Conservation (phyloP, 2,113 vertebrate species). For the Daubentonia madagascariensis region DNA sequence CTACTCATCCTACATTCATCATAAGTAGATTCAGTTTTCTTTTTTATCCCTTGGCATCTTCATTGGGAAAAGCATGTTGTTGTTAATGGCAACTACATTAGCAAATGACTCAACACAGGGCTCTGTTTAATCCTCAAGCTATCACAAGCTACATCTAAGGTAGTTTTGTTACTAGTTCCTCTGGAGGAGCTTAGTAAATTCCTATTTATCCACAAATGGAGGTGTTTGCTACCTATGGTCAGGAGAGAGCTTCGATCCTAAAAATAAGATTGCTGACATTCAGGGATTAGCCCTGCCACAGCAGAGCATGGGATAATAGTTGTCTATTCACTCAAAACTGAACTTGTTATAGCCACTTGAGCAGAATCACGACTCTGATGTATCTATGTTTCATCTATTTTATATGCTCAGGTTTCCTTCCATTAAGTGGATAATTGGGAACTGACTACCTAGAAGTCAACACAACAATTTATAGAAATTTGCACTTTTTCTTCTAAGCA, state of each 20-base stretch:
- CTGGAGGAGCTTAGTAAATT: not conserved
- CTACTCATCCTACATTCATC: not conserved
- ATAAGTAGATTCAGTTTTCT: not conserved
- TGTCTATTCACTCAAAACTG: not conserved
- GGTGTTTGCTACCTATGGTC: not conserved
- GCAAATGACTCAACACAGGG: not conserved
- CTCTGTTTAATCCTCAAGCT: not conserved
- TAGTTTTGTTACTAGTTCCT: constrained; percentile 3
- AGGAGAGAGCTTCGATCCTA: not conserved
- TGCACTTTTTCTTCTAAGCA: not conserved
- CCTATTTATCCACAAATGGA: not conserved
- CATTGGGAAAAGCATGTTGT: not conserved
- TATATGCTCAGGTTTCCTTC: not conserved
- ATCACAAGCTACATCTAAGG: not conserved
- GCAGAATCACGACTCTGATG: not conserved
- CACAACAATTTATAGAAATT: not conserved
- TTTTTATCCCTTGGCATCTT: not conserved
- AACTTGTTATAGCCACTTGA: not conserved
- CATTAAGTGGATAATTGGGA: not conserved
- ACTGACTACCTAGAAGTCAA: not conserved
- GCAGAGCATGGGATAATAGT: not conserved
- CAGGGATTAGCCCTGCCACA: not conserved
- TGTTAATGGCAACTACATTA: not conserved
- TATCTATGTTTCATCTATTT: not conserved
- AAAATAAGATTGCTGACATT: not conserved